Conservation (phyloP, 2,113 vertebrate species). For the Irena cyanogastra region DNA sequence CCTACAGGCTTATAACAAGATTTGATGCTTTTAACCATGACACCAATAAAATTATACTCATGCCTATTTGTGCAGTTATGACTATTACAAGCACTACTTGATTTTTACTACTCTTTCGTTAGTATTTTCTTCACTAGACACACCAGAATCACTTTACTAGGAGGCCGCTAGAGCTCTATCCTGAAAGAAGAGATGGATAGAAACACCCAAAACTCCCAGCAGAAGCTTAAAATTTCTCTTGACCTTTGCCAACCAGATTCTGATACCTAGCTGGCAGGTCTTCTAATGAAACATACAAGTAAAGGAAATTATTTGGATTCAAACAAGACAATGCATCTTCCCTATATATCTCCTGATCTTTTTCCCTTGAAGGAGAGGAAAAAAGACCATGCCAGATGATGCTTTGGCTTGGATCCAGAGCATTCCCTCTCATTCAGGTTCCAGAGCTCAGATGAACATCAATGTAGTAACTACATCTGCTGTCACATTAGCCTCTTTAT, state of each 20-base stretch:
- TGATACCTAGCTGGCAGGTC: neutral
- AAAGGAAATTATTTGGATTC: neutral
- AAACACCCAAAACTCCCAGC: neutral
- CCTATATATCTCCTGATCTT: neutral
- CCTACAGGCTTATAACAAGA: neutral
- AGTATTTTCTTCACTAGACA: neutral
- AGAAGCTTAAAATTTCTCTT: neutral
- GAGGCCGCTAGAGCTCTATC: neutral
- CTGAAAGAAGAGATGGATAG: neutral
- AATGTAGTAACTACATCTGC: neutral
- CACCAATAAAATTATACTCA: rapidly evolving
- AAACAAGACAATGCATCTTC: neutral
- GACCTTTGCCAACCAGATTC: neutral
- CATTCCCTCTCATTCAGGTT: neutral
- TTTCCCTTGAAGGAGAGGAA: neutral
- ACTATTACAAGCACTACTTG: neutral
- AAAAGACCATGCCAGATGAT: neutral
- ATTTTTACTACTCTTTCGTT: neutral
- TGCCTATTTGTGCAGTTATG: neutral
- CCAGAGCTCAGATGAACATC: neutral
- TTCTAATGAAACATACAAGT: neutral
- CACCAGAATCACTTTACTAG: neutral
- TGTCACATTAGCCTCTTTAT: neutral
- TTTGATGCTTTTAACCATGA: neutral
- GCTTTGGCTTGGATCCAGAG: neutral